Base-by-base conservation (phyloP, 2,888 invertebrate genomes). In the Meandrusa payeni region DNA sequence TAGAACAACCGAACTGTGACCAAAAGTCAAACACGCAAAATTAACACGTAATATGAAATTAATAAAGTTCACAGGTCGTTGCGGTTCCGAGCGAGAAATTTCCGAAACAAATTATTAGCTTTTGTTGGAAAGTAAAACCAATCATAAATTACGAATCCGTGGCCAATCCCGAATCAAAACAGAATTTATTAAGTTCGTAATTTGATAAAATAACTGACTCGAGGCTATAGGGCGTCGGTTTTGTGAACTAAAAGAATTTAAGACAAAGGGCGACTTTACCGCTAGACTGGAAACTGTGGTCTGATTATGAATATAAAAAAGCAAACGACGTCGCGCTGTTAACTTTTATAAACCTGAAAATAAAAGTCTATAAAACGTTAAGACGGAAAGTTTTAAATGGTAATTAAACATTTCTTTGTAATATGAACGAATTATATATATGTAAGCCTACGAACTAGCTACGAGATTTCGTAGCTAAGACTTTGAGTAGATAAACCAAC, bases 141-240 rank as follows among this genome's bases (percentile, higher is more conserved):
- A 75, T 76, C 69, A 69, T 77, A 77, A 78, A 78, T 78, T 73
- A 73, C 60, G 61, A 69, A 71, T 69, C 60, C 61, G 66, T 63
- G 69, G 66, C 69, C 69, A 70, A 75, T 69, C 61, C 55, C 33
- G 60, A 69, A 68, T 64, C 69, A 67, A 61, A 71, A 70, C 64
- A 59, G 64, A 72, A 69, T 70, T 74, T 66, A 67, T 69, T 67
- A 72, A 68, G 65, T 58, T 64, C 54, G 59, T 71, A 68, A 74
- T 65, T 69, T 65, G 58, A 70, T 75, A 68, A 63, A 69, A 73
- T 64, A 64, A 61, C 59, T 50, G 42, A 39, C 55, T 45, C 38
- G 51, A 52, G 47, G 52, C 46, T 47, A 39, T 39, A 44, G 55
- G 55, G 46, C 51, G 43, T 38, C 47, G 26, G 45, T 43, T 38